These are phyloP conservation scores for Galendromus occidentalis DNA, from an alignment of 1,140 invertebrate species.

Conservation along the genomic window DNA sequence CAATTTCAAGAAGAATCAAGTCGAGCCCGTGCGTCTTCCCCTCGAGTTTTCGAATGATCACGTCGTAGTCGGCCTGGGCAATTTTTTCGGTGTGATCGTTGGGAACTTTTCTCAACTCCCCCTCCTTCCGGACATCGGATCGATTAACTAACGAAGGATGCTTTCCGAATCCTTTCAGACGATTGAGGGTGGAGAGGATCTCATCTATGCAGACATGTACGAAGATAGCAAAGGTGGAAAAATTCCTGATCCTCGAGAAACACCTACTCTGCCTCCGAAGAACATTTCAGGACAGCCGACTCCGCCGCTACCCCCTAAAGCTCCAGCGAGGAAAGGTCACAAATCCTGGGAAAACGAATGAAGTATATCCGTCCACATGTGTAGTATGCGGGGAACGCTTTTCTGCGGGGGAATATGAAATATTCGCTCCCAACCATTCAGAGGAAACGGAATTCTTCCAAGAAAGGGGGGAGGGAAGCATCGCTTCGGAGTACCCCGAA, in stretches of 20 bases:
- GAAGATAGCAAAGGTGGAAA: slow-evolving; percentile 22
- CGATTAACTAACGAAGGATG: slow-evolving; percentile 10
- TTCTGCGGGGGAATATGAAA: no score
- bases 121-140: slow-evolving; percentile 13
- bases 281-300: slow-evolving; percentile 17
- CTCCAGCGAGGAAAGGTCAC: neutral
- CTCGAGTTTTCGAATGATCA: no score
- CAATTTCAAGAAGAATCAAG: neutral
- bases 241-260: slow-evolving; percentile 21
- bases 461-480: no score
- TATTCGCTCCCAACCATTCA: no score
- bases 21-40: neutral
- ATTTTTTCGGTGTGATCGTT: no score
- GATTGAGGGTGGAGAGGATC: slow-evolving; percentile 19
- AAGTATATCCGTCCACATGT: no score
- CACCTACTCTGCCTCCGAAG: slow-evolving; percentile 20
- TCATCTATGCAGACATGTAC: slow-evolving; percentile 22
- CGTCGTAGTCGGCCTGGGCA: no score
- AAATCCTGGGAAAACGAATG: neutral
- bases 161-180: slow-evolving; percentile 17
- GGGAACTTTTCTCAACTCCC: no score
- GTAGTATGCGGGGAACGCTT: no score
- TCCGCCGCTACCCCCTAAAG: slow-evolving; percentile 21
- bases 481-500: no score
- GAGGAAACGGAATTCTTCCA: no score